Evolutionary conservation across 2,888 invertebrate genomes (phyloP).

Genomic region (Zaprionus obscuricornis): DNA sequence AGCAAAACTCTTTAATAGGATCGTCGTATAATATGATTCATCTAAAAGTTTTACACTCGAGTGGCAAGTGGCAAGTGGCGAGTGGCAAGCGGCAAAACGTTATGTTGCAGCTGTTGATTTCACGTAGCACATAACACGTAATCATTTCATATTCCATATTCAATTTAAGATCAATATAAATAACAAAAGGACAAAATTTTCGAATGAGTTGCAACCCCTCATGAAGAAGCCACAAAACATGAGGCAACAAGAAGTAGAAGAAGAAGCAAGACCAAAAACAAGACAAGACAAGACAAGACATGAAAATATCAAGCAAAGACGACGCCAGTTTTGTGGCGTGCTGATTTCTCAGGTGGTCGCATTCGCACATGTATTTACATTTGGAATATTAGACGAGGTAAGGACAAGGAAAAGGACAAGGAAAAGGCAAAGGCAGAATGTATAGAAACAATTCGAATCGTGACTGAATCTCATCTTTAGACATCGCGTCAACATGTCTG

Average conservation of each 20-base stretch:
- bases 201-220: slow-evolving; percentile 22
- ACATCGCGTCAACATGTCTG: slow-evolving; percentile 3
- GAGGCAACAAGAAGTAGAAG: slow-evolving; percentile 3
- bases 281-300: no score
- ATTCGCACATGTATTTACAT: slow-evolving; percentile 81
- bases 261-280: no score
- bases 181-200: slow-evolving; percentile 25
- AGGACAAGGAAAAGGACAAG: neutral
- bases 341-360: slow-evolving; percentile 77
- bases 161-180: slow-evolving; percentile 55
- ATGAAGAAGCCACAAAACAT: neutral
- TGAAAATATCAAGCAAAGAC: no score
- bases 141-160: slow-evolving; percentile 39
- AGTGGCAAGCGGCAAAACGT: neutral
- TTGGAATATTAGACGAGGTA: slow-evolving; percentile 30
- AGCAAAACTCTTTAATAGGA: neutral
- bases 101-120: slow-evolving; percentile 27
- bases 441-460: neutral
- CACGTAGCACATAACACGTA: slow-evolving; percentile 34
- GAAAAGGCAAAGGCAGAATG: neutral
- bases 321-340: slow-evolving; percentile 20
- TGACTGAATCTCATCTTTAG: slow-evolving; percentile 10
- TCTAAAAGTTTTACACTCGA: neutral
- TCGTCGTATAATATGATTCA: slow-evolving; percentile 9
- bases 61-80: slow-evolving; percentile 5